These are phyloP conservation scores for Zaprionus lachaisei DNA, from an alignment of 1,140 invertebrate genomes.

Conservation along the genomic window DNA sequence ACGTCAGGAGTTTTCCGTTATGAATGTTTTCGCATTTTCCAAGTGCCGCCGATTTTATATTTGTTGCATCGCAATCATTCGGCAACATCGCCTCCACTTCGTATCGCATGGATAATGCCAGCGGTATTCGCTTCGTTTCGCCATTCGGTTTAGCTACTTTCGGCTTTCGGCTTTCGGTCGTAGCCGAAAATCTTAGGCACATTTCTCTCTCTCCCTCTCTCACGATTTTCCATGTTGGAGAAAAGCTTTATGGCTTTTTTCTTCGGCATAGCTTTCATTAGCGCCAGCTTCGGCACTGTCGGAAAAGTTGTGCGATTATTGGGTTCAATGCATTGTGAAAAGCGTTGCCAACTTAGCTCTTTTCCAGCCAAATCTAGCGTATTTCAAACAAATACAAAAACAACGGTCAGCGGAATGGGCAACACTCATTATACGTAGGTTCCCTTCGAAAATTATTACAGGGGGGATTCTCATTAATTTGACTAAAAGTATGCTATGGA, in stretches of 20 bases:
- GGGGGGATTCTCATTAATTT: constrained; percentile 27
- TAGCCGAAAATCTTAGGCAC: constrained; percentile 10
- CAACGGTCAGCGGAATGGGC: no score
- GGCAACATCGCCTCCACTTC: constrained; percentile 15
- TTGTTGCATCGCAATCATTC: constrained; percentile 54
- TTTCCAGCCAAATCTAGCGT: no score
- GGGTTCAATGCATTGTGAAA: constrained; percentile 57
- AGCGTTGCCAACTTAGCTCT: no score
- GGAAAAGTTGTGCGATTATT: constrained; percentile 15
- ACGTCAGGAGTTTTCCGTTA: constrained; percentile 71
- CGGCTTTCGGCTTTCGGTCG: constrained; percentile 6
- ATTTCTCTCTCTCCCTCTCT: constrained; percentile 8
- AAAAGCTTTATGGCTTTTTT: constrained; percentile 48
- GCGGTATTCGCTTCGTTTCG: constrained; percentile 41
- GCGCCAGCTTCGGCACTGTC: constrained; percentile 1
- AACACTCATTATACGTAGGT: constrained; percentile 35
- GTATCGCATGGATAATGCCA: constrained; percentile 54
- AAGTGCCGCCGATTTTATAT: constrained; percentile 67
- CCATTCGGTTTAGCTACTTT: constrained; percentile 17
- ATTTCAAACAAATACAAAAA: no score
- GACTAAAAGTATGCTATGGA: constrained; percentile 3
- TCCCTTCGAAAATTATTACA: constrained; percentile 8
- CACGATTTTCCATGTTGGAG: constrained; percentile 57
- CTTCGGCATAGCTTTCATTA: constrained; percentile 13
- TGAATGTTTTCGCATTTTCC: constrained; percentile 67